phyloP scores from a whole-genome alignment of 2,797 vertebrate genomes.

The Eidolon dupreanum region DNA sequence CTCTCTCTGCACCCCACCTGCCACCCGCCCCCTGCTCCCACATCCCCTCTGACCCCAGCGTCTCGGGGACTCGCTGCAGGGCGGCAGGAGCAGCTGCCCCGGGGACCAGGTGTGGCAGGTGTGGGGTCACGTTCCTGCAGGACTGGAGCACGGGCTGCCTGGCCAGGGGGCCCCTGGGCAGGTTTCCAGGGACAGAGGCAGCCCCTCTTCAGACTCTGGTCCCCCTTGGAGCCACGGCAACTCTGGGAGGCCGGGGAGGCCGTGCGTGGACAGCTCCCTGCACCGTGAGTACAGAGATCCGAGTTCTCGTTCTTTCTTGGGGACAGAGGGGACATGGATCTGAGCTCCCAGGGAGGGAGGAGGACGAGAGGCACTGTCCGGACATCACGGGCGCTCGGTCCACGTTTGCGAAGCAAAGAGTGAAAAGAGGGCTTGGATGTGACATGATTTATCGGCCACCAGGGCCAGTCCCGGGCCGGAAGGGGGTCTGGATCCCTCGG shows the following conservation, averaged over 20 bases:
- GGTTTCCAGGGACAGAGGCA: neutral
- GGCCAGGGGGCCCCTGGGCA: neutral
- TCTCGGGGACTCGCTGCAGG: neutral
- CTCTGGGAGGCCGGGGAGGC: neutral
- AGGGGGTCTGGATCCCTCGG: neutral
- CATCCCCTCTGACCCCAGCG: neutral
- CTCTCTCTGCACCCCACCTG: neutral
- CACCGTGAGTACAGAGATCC: neutral
- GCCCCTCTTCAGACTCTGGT: neutral
- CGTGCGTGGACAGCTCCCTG: fast-evolving
- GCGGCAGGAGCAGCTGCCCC: too few relatives aligned
- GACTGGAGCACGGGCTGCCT: neutral
- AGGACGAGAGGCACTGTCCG: fast-evolving
- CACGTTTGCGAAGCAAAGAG: fast-evolving
- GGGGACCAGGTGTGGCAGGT: neutral
- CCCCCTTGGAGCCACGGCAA: neutral
- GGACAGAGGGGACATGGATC: fast-evolving
- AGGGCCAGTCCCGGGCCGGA: neutral
- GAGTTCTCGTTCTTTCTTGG: neutral
- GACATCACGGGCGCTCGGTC: fast-evolving
- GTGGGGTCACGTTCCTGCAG: neutral
- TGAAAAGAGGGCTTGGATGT: fast-evolving
- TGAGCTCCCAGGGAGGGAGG: neutral
- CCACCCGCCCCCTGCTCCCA: neutral
- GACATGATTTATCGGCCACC: fast-evolving